Base-by-base conservation (phyloP, 2,888 invertebrate genomes). In the Pterostichus niger region DNA sequence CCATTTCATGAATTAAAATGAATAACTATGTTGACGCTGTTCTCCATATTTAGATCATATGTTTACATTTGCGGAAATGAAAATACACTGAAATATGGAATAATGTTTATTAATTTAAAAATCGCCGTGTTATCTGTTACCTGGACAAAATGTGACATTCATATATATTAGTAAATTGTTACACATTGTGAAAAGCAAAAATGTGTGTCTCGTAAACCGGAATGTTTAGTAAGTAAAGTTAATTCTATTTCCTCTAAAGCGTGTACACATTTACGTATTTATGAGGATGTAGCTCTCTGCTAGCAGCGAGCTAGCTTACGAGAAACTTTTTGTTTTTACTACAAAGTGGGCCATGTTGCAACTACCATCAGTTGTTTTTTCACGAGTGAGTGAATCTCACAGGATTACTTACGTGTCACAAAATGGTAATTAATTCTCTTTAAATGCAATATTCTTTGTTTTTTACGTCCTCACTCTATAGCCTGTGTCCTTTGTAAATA, bases 361-460 rank as follows among this genome's bases (percentile, higher is more conserved):
- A 73, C 73, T 46, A 46, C 46, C 73, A 24, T 13, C 73, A 73
- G 49, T 46, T 46, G 73, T 73, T 73, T 73, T 73, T 73, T 73
- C 35, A 49, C 73, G 73, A 24, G 17, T 46, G 44, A 24, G 24
- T 73, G 73, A n/a, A 13, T 35, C 24, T 7, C 59, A 5, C 35
- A 73, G 24, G 6, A 73, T 40, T 44, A 73, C 24, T 59, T 17
- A 59, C 59, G 7, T 59, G 59, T 59, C 59, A 59, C 17, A 17
- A 56, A 13, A 59, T 59, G 59, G 17, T 24, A 59, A 59, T 24
- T 17, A 59, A 59, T 59, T 59, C 31, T 59, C 6, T 11, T 59
- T 7, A 59, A 24, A 40, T 40, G 59, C 59, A 59, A 3, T 59
- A 2, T 11, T 13, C 3, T 40, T 40, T 40, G 40, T 40, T 40